phyloP scores from a whole-genome alignment of 1,140 invertebrate species.

The Spodoptera litura region DNA sequence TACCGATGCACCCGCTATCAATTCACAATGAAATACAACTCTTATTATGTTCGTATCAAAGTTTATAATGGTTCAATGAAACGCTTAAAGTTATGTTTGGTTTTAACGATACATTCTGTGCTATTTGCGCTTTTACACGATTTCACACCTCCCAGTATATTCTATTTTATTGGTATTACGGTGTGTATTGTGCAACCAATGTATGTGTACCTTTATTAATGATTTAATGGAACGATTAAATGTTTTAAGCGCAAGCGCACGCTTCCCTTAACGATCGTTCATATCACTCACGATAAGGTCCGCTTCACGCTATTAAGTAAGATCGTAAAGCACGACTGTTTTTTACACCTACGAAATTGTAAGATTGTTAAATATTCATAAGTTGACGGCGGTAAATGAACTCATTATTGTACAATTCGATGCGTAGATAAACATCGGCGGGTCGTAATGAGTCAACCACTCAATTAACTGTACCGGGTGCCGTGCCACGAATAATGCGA shows the following conservation, averaged over 20 bases:
- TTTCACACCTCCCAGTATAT: constrained; percentile 55
- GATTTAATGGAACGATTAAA: constrained; percentile 45
- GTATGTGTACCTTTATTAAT: constrained; percentile 25
- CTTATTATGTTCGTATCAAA: constrained; percentile 3
- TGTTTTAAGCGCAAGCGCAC: constrained; percentile 30
- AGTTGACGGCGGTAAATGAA: constrained; percentile 69
- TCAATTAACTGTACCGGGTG: constrained; percentile 68
- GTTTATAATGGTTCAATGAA: constrained; percentile 18
- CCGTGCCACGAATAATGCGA: constrained; percentile 58
- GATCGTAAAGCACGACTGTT: constrained; percentile 64
- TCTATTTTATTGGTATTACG: constrained; percentile 34
- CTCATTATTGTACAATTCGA: constrained; percentile 74
- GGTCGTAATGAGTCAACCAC: constrained; percentile 70
- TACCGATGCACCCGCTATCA: constrained; percentile 3
- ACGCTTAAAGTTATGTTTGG: constrained; percentile 28
- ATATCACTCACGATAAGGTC: constrained; percentile 48
- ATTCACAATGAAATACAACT: constrained; percentile 23
- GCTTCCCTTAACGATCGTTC: constrained; percentile 10
- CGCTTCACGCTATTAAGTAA: constrained; percentile 57
- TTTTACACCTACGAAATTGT: constrained; percentile 63
- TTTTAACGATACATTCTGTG: constrained; percentile 17
- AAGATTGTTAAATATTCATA: constrained; percentile 76
- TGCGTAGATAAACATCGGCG: constrained; percentile 74
- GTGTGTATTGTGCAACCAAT: constrained; percentile 41
- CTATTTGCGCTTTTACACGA: constrained; percentile 51